Evolutionary conservation across 2,113 vertebrate genomes (phyloP).

Genomic region (Ifrita kowaldi): DNA sequence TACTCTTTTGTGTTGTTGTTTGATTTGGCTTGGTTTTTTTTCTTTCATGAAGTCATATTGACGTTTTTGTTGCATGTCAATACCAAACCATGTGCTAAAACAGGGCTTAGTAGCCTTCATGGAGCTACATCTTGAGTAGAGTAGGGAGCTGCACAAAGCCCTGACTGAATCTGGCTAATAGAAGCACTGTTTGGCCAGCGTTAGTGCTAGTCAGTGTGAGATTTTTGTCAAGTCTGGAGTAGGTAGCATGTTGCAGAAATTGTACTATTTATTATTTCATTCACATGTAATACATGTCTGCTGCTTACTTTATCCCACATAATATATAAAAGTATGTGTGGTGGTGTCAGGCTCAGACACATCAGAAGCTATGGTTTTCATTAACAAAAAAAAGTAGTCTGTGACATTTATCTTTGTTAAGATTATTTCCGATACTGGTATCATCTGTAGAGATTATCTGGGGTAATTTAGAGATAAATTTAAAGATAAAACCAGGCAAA

Average conservation of each 20-base stretch:
- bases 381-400: neutral
- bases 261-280: neutral
- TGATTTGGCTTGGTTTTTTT: neutral
- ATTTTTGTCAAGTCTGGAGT: neutral
- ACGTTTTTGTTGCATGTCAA: neutral
- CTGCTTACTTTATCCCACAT: neutral
- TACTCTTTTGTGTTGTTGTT: neutral
- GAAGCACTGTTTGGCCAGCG: neutral
- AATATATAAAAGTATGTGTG: neutral
- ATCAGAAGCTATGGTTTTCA: neutral
- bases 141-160: neutral
- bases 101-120: neutral
- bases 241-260: neutral
- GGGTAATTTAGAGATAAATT: neutral
- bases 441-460: neutral
- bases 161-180: neutral
- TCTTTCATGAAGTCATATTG: neutral
- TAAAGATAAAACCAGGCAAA: neutral
- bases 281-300: fast-evolving
- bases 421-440: neutral
- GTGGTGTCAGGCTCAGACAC: neutral
- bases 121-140: neutral
- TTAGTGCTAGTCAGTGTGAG: neutral
- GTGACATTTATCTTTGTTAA: neutral
- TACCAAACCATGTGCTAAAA: neutral